Percentiles rank a stretch among this genome's conserved stretches.
Conservation (phyloP, 1,140 invertebrate genomes). For the Bombus sibiricus region DNA sequence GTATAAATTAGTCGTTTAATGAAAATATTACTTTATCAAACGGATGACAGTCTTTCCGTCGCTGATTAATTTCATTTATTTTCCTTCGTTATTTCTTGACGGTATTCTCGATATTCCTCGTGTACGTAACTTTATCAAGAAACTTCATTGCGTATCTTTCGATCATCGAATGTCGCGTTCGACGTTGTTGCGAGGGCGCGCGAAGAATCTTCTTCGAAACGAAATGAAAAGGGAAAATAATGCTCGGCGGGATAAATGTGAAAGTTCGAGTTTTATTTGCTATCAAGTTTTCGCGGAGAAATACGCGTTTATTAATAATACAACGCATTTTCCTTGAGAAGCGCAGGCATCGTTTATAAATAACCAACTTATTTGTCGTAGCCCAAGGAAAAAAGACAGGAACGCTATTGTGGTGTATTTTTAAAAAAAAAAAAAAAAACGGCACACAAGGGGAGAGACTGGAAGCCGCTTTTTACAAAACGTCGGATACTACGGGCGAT, state of each 20-base stretch:
- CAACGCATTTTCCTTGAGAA: slow-evolving; percentile 37
- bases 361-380: slow-evolving; percentile 42
- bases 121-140: background rate
- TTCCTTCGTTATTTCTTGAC: background rate
- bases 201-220: background rate
- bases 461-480: background rate
- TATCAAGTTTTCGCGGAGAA: slow-evolving; percentile 23
- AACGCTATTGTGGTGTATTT: slow-evolving; percentile 33
- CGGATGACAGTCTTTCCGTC: no score
- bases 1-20: background rate
- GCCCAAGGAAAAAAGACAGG: slow-evolving; percentile 39
- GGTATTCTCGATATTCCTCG: background rate
- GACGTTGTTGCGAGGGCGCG: background rate
- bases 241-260: background rate
- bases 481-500: background rate
- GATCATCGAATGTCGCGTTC: background rate
- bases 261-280: slow-evolving; percentile 35
- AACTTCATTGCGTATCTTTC: background rate
- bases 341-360: slow-evolving; percentile 42
- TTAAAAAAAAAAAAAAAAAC: background rate
- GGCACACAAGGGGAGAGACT: background rate
- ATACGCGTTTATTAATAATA: slow-evolving; percentile 43
- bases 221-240: background rate
- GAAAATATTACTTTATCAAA: background rate
- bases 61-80: background rate